Evolutionary conservation across 1,140 invertebrate genomes (phyloP).

Genomic region (Trialeurodes vaporariorum): DNA sequence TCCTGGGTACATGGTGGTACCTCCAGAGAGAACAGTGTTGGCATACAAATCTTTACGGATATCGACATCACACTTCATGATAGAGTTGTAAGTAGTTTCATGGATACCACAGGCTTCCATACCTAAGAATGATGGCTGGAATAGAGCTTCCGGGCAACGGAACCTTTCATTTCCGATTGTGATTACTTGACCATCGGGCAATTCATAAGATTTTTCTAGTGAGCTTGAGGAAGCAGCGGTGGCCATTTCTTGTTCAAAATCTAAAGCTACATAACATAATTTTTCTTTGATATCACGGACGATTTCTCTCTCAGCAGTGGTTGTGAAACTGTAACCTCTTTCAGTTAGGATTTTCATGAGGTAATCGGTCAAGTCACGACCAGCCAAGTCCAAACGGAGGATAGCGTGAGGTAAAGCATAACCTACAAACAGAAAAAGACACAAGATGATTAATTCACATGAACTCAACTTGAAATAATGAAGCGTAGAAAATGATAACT

Average conservation of each 20-base stretch:
- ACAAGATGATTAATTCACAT: too few species aligned
- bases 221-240: constrained; percentile 82
- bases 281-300: constrained; percentile 93
- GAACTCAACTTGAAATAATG: too few species aligned
- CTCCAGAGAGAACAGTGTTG: constrained; percentile 90
- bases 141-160: constrained; percentile 93
- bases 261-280: constrained; percentile 79
- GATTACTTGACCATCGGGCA: constrained; percentile 86
- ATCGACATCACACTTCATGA: constrained; percentile 94
- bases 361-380: constrained; percentile 90
- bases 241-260: constrained; percentile 92
- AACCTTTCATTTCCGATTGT: constrained; percentile 61
- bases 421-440: constrained; percentile 24
- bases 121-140: constrained; percentile 90
- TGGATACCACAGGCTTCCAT: constrained; percentile 93
- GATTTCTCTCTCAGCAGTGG: constrained; percentile 91
- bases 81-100: constrained; percentile 91
- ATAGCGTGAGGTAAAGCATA: constrained; percentile 68
- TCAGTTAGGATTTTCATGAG: constrained; percentile 94
- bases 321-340: constrained; percentile 92
- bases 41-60: constrained; percentile 91
- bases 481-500: too few species aligned
- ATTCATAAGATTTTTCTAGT: constrained; percentile 86
- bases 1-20: constrained; percentile 94
- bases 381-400: constrained; percentile 79